Base-by-base conservation (phyloP, 2,797 vertebrate genomes). In the Lycodopsis pacificus region DNA sequence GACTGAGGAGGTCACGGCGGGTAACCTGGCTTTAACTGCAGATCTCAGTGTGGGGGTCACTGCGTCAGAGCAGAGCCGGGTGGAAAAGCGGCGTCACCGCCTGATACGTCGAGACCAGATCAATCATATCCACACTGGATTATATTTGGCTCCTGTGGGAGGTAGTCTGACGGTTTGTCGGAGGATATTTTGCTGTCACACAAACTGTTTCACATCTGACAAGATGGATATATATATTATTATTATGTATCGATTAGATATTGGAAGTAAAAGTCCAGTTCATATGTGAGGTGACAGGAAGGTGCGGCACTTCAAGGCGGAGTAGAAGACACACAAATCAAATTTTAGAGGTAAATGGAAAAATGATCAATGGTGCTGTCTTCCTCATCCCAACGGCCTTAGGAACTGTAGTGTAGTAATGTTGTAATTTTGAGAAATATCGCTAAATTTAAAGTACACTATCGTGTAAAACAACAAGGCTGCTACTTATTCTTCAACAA, bases 1-100 rank as follows among this genome's bases (percentile, higher is more conserved):
- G 79, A 89, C 27, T 27, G 27, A 27, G 77, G 67, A 81, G 89
- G 88, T 90, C 81, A 88, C 32, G 3, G 40, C 11, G 44, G 69
- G 59, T 78, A 79, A 40, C 80, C 70, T 61, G 65, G 1, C 46
- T 78, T 80, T 69, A 71, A 86, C 82, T 83, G 74, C 77, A 66
- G 67, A 77, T 58, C 71, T 3, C 68, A 71, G 81, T 4, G 49
- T 49, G 79, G 67, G 30, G 77, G 81, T 83, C 81, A 27, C 56
- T 44, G 69, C 63, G 64, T 91, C 85, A 74, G 83, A 71, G 74
- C 36, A 1, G 25, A 44, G 40, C 8, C 32, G 7, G 64, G 66
- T 2, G 7, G 46, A 22, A 65, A 17, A 25, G 48, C 4, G n/a
- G 68, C 15, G 34, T 81, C 82, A 72, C 27, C 13, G 49, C 40